Evolutionary conservation across 2,113 vertebrate species (phyloP).

Genomic region (Columbina picui): DNA sequence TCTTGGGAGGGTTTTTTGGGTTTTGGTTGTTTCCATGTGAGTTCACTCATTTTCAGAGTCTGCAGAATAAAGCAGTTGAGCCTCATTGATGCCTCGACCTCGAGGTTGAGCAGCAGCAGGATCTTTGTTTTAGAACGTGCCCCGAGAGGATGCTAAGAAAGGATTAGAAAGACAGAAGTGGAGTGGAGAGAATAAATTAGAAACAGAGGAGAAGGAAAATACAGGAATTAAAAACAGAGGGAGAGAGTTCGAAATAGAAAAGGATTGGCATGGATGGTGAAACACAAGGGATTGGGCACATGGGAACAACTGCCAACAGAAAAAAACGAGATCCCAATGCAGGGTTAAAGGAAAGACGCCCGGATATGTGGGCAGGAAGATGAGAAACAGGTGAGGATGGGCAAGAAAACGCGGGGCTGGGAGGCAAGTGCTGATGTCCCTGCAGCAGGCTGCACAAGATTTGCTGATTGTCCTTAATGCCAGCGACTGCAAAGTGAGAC

Average conservation of each 20-base stretch:
- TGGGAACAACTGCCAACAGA: not conserved
- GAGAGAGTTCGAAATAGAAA: not conserved
- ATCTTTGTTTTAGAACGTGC: not conserved
- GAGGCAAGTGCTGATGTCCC: not conserved
- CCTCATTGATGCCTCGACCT: not conserved
- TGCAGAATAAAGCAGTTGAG: not conserved
- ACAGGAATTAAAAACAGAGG: not conserved
- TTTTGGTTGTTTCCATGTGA: not conserved
- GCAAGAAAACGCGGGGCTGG: not conserved
- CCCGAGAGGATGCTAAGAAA: not conserved
- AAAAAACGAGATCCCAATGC: not conserved
- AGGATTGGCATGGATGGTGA: not conserved
- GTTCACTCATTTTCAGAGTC: not conserved
- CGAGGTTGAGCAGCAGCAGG: not conserved
- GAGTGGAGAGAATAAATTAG: not conserved
- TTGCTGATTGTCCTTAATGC: not conserved
- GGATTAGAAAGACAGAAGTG: not conserved
- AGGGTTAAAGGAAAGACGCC: not conserved
- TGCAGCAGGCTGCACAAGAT: not conserved
- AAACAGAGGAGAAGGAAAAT: not conserved
- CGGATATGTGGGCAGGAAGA: not conserved
- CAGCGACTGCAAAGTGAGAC: not conserved
- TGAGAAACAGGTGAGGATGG: not conserved
- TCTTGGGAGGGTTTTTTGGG: not conserved
- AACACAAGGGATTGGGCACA: fast-evolving